Percentiles rank a stretch among this genome's conserved stretches.
Conservation (phyloP, 2,113 vertebrate species). For the Ciconia boyciana region DNA sequence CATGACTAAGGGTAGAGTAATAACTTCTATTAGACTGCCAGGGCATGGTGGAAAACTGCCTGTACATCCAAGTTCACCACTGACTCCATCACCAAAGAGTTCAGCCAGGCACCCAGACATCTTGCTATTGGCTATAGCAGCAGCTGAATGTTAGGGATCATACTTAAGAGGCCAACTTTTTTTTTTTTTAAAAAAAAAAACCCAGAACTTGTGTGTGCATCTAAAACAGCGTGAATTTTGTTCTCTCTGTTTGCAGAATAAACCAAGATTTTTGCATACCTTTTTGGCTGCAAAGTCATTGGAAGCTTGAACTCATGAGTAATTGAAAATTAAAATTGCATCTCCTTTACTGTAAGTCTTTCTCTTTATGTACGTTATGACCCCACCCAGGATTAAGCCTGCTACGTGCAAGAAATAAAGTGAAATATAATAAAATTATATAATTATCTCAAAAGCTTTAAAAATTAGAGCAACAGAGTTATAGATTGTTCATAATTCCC, state of each 20-base stretch:
- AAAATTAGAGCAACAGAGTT: background rate
- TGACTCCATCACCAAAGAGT: background rate
- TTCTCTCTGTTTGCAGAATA: background rate
- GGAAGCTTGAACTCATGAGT: background rate
- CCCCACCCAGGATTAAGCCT: background rate
- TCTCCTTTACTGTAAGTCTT: background rate
- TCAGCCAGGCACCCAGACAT: background rate
- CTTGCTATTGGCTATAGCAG: background rate
- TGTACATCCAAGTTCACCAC: background rate
- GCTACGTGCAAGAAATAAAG: background rate
- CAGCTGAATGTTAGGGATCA: background rate
- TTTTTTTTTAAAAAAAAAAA: background rate
- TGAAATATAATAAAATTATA: background rate
- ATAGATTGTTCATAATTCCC: background rate
- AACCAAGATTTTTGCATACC: background rate
- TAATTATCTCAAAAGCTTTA: background rate
- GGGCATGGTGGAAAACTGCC: background rate
- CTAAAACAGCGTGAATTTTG: background rate
- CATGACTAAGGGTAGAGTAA: background rate
- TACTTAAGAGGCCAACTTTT: background rate
- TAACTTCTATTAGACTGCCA: background rate
- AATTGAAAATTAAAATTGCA: background rate
- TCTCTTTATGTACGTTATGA: slow-evolving; percentile 4
- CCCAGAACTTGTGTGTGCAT: background rate
- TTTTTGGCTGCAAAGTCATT: background rate